Base-by-base conservation (phyloP, 2,113 vertebrate genomes). In the Neolamprologus ventralis region DNA sequence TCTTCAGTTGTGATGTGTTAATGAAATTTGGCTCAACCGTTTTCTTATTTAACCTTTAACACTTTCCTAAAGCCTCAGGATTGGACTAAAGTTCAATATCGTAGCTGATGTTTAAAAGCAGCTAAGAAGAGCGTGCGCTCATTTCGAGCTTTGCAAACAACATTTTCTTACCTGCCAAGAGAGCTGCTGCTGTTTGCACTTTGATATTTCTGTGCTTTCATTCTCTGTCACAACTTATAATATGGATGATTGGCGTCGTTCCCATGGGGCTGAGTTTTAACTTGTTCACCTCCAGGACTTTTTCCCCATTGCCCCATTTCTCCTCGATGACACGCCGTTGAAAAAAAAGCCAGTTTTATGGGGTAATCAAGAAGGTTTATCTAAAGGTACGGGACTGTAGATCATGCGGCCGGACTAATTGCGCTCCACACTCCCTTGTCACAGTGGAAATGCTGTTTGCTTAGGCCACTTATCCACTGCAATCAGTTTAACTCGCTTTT, bases 331-430 rank as follows among this genome's bases (percentile, higher is more conserved):
- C 84, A 89, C 65, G 80, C 71, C 82, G 85, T 95, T 93, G 88
- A 92, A 93, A 90, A 90, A 91, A 94, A 92, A 93, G 91, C 85
- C 81, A 73, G 75, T 90, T 94, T 90, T 90, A 75, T 85, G 83
- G 58, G 65, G 82, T 90, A 93, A 95, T 95, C 88, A 88, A 47
- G 87, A 86, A 85, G 89, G 91, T 95, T 95, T 94, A 95, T 96
- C 94, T 91, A 57, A 93, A 93, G 87, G 94, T 93, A 92, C 92
- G 90, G 88, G 90, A 83, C 81, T 91, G 85, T 53, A 91, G 91
- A 89, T 86, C 88, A 91, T 55, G 58, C 79, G 83, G 84, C 81
- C 28, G 37, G 84, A 89, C 91, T 92, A 92, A 94, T 92, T 89
- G 81, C 89, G 81, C 91, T 28, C 28, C 2, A 86, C n/a, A n/a